These are phyloP conservation scores for Alectura lathami DNA, from an alignment of 2,113 vertebrate species.

Conservation along the genomic window DNA sequence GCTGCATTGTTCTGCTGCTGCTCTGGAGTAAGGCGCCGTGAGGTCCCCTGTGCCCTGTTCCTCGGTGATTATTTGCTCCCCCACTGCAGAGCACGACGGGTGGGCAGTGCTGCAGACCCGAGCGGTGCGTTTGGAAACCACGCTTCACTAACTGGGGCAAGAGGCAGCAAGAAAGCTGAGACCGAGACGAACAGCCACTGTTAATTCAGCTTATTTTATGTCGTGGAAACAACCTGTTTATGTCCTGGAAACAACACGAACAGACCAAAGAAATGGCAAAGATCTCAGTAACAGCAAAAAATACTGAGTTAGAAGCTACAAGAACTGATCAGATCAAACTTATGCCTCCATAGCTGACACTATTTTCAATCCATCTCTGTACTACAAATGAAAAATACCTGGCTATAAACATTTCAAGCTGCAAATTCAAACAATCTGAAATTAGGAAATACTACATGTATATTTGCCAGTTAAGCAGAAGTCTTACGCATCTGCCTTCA, in stretches of 20 bases:
- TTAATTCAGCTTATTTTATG: not conserved
- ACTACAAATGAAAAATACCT: not conserved
- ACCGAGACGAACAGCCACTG: not conserved
- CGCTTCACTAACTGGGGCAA: not conserved
- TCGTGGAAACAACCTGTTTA: not conserved
- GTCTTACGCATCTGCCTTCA: not conserved
- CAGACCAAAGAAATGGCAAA: not conserved
- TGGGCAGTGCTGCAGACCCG: rapidly evolving
- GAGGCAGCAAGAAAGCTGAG: not conserved
- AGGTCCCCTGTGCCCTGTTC: not conserved
- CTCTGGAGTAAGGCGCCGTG: not conserved
- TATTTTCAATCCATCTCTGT: not conserved
- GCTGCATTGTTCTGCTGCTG: not conserved
- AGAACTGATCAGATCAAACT: not conserved
- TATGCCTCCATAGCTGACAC: rapidly evolving
- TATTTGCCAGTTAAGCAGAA: not conserved
- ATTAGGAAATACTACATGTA: not conserved
- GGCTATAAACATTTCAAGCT: not conserved
- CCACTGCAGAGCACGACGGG: rapidly evolving
- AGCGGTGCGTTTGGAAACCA: not conserved
- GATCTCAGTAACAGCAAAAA: not conserved
- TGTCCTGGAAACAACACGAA: no score
- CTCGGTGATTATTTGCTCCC: not conserved
- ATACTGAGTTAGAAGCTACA: not conserved
- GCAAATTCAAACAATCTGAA: not conserved